A percentile compares a stretch with the other conserved stretches of the same genome.
Evolutionary conservation across 2,888 invertebrate species (phyloP).

Genomic region (Limenitis camilla): DNA sequence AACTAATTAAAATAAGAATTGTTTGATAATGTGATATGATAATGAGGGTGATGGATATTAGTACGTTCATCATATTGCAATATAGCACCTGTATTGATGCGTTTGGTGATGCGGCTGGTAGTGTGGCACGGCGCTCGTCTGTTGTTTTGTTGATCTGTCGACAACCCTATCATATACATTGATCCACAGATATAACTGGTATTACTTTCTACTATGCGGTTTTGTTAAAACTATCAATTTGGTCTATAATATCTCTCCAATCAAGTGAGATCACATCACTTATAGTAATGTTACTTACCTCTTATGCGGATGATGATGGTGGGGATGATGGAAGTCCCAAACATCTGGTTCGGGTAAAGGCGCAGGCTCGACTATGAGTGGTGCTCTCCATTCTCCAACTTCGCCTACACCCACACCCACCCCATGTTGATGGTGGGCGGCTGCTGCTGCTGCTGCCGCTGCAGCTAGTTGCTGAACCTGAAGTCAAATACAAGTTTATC

Average conservation of each 20-base stretch:
- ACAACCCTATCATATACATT: slow-evolving; percentile 14
- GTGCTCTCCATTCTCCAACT: slow-evolving; percentile 85
- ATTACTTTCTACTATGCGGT: too few relatives aligned
- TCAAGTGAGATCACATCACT: neutral
- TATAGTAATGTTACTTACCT: slow-evolving; percentile 34
- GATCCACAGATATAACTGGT: neutral
- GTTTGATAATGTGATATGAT: neutral
- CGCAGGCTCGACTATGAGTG: slow-evolving; percentile 86
- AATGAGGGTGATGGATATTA: neutral
- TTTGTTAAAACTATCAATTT: too few relatives aligned
- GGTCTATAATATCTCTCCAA: too few relatives aligned
- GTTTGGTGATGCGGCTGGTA: slow-evolving; percentile 66
- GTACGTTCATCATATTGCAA: neutral
- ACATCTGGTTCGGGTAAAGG: slow-evolving; percentile 62
- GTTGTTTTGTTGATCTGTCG: slow-evolving; percentile 67
- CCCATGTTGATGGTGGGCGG: slow-evolving; percentile 84
- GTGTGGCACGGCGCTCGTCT: slow-evolving; percentile 59
- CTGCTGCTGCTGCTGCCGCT: slow-evolving; percentile 84
- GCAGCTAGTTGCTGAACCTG: slow-evolving; percentile 86
- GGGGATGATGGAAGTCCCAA: slow-evolving; percentile 56
- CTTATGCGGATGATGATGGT: slow-evolving; percentile 56
- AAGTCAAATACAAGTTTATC: neutral
- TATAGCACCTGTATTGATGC: slow-evolving; percentile 65
- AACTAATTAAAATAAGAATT: neutral
- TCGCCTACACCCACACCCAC: slow-evolving; percentile 69